phyloP scores from a whole-genome alignment of 2,888 invertebrate genomes.

The Drosophila planitibia region DNA sequence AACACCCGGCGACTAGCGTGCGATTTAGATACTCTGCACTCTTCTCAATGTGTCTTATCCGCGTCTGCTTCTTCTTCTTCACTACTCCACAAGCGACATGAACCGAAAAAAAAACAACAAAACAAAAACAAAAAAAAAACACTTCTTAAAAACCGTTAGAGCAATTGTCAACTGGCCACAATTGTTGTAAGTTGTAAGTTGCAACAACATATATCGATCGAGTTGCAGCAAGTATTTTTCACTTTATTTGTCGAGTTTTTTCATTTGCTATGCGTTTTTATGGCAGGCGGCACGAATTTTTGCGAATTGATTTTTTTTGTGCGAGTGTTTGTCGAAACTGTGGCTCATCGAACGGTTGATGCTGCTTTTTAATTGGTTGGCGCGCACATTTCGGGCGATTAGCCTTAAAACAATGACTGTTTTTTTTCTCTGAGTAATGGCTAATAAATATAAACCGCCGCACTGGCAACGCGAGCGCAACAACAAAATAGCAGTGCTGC shows the following conservation, averaged over 20 bases:
- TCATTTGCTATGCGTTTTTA: slow-evolving; percentile 16
- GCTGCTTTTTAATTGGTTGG: slow-evolving; percentile 28
- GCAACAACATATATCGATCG: slow-evolving; percentile 50
- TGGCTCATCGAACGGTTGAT: slow-evolving; percentile 20
- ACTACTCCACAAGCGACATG: slow-evolving; percentile 18
- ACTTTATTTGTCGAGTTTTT: slow-evolving; percentile 25
- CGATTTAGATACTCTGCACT: slow-evolving; percentile 24
- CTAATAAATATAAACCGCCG: slow-evolving; percentile 41
- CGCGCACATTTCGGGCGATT: slow-evolving; percentile 47
- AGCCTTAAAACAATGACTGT: slow-evolving; percentile 46
- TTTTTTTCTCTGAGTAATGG: slow-evolving; percentile 51
- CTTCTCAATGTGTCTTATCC: slow-evolving; percentile 9
- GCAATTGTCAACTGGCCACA: slow-evolving; percentile 19
- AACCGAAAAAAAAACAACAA: slow-evolving; percentile 25
- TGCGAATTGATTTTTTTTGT: slow-evolving; percentile 51
- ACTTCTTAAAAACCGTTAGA: slow-evolving; percentile 4
- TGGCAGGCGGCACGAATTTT: slow-evolving; percentile 41
- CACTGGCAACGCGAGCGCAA: slow-evolving; percentile 46
- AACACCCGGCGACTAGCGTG: slow-evolving; percentile 47
- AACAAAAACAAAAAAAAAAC: slow-evolving; percentile 17
- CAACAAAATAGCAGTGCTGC: slow-evolving; percentile 36
- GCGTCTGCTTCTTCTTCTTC: slow-evolving; percentile 3
- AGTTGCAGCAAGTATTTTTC: slow-evolving; percentile 27
- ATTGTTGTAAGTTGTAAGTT: slow-evolving; percentile 9
- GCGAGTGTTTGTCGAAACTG: slow-evolving; percentile 15